Percentiles rank a stretch among this genome's conserved stretches.
phyloP scores from a whole-genome alignment of 2,888 invertebrate genomes.

The Itoplectis maculator region DNA sequence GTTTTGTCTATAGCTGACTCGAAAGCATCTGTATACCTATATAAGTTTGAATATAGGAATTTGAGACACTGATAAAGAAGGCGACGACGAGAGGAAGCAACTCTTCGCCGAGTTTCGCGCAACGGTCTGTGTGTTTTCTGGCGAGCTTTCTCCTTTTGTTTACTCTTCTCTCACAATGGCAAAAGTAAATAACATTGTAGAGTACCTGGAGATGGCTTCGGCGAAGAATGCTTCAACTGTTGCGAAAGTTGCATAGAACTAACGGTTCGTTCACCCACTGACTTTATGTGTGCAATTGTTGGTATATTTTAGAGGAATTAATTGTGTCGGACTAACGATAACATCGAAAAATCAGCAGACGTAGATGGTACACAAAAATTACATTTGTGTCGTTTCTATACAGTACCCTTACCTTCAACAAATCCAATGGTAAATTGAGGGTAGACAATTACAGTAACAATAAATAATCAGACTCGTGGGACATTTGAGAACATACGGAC shows the following conservation, averaged over 20 bases:
- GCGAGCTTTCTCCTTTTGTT: slow-evolving; percentile 6
- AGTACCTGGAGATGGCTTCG: slow-evolving; percentile 5
- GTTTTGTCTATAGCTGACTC: neutral
- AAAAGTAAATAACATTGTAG: slow-evolving; percentile 42
- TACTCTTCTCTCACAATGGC: slow-evolving; percentile 3
- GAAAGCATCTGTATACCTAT: neutral
- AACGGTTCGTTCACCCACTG: slow-evolving; percentile 11
- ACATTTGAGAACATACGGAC: slow-evolving; percentile 75
- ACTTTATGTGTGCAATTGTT: neutral
- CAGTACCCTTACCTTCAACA: slow-evolving; percentile 21
- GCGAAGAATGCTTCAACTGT: slow-evolving; percentile 14
- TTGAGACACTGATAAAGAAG: slow-evolving; percentile 25
- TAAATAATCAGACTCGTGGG: slow-evolving; percentile 43
- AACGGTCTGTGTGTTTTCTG: slow-evolving; percentile 3
- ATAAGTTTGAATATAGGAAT: slow-evolving; percentile 28
- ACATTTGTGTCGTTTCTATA: neutral
- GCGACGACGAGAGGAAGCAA: slow-evolving; percentile 11
- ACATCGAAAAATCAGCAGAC: neutral
- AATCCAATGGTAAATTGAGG: neutral
- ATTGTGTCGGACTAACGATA: neutral
- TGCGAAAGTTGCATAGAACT: slow-evolving; percentile 18
- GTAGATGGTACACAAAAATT: neutral
- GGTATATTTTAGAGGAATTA: neutral
- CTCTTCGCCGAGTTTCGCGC: slow-evolving; percentile 7
- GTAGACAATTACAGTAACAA: neutral